phyloP scores from a whole-genome alignment of 2,113 vertebrate genomes.

The Rousettus leschenaultii region DNA sequence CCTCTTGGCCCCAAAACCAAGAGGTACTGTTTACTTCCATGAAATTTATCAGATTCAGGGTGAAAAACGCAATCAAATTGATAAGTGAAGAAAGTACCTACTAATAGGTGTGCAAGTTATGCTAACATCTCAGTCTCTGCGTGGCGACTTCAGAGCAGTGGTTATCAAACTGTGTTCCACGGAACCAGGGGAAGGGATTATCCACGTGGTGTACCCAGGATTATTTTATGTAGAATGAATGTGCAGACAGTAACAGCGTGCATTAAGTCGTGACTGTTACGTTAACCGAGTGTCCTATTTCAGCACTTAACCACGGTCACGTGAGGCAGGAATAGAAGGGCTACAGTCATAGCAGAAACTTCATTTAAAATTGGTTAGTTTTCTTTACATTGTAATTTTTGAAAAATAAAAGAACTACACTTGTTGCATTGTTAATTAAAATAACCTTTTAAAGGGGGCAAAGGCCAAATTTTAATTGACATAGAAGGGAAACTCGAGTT shows the following conservation, averaged over 20 bases:
- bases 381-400: not conserved
- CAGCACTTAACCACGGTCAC: too few species aligned
- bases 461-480: not conserved
- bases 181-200: not conserved
- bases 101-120: fast-evolving
- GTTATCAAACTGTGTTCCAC: not conserved
- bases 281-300: not conserved
- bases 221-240: too few species aligned
- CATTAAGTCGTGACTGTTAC: not conserved
- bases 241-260: fast-evolving
- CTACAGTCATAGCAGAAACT: not conserved
- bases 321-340: not conserved
- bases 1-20: not conserved
- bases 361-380: not conserved
- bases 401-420: not conserved
- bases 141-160: not conserved
- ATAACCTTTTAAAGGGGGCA: not conserved
- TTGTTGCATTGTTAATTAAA: not conserved
- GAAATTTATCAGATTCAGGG: not conserved
- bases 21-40: not conserved
- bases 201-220: fast-evolving
- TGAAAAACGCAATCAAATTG: not conserved
- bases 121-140: not conserved
- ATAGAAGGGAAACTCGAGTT: not conserved
- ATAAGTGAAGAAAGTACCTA: not conserved